phyloP scores from a whole-genome alignment of 35 echinoderm and acorn worm species.

The Apostichopus japonicus region DNA sequence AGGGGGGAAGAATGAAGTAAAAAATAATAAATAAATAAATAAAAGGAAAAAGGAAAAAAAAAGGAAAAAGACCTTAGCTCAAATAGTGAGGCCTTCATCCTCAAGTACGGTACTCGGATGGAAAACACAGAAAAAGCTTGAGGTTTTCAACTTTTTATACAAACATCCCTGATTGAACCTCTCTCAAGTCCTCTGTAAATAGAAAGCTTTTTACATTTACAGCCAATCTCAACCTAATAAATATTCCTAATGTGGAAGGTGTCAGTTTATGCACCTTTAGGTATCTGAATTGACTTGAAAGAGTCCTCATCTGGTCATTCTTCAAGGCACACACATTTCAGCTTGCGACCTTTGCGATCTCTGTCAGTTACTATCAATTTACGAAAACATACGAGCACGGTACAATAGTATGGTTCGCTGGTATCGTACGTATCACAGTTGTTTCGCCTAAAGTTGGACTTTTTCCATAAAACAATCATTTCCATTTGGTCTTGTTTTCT shows the following conservation, averaged over 20 bases:
- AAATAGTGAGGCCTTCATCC: not conserved
- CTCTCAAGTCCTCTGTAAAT: slow-evolving; percentile 13
- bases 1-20: not conserved
- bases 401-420: too few relatives aligned
- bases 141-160: slow-evolving; percentile 15
- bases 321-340: not conserved
- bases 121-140: not conserved
- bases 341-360: not conserved
- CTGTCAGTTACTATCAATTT: not conserved
- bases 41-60: not conserved
- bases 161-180: not conserved
- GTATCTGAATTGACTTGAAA: slow-evolving; percentile 6
- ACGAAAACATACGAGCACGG: not conserved
- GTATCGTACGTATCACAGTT: too few relatives aligned
- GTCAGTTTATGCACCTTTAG: not conserved
- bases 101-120: not conserved
- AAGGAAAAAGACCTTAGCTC: not conserved
- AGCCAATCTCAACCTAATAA: not conserved
- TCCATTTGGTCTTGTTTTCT: too few relatives aligned
- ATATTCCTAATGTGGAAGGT: not conserved
- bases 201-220: slow-evolving; percentile 9
- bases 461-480: too few relatives aligned
- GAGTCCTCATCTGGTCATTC: not conserved
- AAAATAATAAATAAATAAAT: not conserved
- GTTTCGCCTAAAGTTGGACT: too few relatives aligned